Percentiles rank a stretch among this genome's conserved stretches.
phyloP scores from a whole-genome alignment of 1,140 invertebrate species.

The Episyrphus balteatus region DNA sequence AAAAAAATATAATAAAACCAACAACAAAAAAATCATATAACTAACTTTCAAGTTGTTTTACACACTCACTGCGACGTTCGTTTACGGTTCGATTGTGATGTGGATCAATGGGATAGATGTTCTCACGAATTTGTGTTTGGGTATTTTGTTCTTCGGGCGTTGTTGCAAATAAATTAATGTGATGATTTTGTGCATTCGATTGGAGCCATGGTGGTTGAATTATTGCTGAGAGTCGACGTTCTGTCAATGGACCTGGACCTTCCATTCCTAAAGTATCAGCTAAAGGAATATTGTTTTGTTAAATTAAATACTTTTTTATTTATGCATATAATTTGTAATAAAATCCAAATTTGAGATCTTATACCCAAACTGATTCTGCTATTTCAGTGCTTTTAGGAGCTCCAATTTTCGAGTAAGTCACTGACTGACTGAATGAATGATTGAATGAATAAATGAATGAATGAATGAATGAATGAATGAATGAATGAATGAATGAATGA shows the following conservation, averaged over 20 bases:
- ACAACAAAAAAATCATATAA: constrained; percentile 5
- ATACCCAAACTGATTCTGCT: no score
- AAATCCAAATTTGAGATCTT: no score
- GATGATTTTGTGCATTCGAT: constrained; percentile 35
- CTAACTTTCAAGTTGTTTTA: constrained; percentile 35
- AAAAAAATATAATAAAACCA: background rate
- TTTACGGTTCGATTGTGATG: constrained; percentile 26
- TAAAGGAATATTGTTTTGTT: constrained; percentile 21
- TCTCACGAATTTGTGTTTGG: constrained; percentile 22
- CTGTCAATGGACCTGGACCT: constrained; percentile 42
- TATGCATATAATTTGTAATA: no score
- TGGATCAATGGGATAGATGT: constrained; percentile 32
- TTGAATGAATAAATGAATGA: no score
- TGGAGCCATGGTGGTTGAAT: constrained; percentile 45
- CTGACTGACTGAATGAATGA: no score
- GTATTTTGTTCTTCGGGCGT: constrained; percentile 28
- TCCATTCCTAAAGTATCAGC: constrained; percentile 68
- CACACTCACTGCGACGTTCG: constrained; percentile 33
- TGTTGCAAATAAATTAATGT: constrained; percentile 25
- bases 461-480: no score
- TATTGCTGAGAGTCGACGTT: constrained; percentile 46
- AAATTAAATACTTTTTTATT: background rate
- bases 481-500: no score
- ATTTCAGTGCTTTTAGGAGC: no score
- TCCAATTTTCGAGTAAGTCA: no score